Evolutionary conservation across 2,888 invertebrate genomes (phyloP).

Genomic region (Drosophila neutralis): DNA sequence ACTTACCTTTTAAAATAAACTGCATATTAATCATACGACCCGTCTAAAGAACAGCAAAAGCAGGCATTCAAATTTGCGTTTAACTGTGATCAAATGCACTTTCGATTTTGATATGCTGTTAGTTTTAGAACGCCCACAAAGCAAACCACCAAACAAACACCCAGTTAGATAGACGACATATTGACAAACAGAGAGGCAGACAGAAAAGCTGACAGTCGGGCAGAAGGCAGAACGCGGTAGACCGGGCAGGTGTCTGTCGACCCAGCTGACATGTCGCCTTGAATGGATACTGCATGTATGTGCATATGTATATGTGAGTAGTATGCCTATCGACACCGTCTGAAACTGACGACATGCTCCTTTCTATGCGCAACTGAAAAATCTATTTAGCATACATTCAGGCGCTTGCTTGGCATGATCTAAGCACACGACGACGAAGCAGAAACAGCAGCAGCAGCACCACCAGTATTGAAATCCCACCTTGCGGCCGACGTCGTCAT

Average conservation of each 20-base stretch:
- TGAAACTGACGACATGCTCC: constrained; percentile 47
- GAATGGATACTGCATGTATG: constrained; percentile 43
- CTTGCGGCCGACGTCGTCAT: constrained; percentile 57
- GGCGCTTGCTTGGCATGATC: constrained; percentile 73
- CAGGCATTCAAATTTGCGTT: constrained; percentile 30
- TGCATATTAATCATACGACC: constrained; percentile 72
- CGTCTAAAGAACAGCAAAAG: constrained; percentile 38
- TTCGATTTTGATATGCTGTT: constrained; percentile 71
- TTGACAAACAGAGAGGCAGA: constrained; percentile 31
- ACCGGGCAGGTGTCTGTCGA: constrained; percentile 5
- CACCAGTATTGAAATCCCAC: constrained; percentile 60
- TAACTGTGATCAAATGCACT: constrained; percentile 71
- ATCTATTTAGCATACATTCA: constrained; percentile 79
- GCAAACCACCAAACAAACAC: constrained; percentile 50
- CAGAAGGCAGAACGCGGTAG: constrained; percentile 10
- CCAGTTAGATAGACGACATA: constrained; percentile 35
- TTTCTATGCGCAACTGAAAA: constrained; percentile 40
- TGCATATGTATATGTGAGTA: constrained; percentile 10
- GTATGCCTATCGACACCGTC: constrained; percentile 57
- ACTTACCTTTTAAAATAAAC: constrained; percentile 31
- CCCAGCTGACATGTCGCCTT: constrained; percentile 76
- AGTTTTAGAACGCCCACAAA: constrained; percentile 69
- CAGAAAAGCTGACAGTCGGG: constrained; percentile 26
- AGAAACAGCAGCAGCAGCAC: neutral
- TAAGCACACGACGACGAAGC: constrained; percentile 39